These are phyloP conservation scores for Eulemur rubriventer DNA, from an alignment of 2,797 vertebrate genomes.

Conservation along the genomic window DNA sequence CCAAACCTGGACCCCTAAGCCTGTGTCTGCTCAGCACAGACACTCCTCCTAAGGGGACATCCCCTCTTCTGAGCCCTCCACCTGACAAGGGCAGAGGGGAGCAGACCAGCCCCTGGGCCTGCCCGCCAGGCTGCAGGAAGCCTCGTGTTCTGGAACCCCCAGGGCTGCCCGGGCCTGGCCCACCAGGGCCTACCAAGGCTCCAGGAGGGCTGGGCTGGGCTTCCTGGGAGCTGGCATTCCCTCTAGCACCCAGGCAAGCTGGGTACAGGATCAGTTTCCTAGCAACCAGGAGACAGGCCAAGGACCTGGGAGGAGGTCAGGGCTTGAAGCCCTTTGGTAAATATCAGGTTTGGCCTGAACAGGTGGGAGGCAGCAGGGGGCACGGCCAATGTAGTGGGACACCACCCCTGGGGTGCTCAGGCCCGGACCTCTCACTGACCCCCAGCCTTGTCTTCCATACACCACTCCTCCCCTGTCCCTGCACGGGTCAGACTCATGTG, in stretches of 20 bases:
- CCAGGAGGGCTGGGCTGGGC: not conserved
- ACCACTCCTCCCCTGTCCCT: not conserved
- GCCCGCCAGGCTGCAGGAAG: not conserved
- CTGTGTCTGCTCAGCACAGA: not conserved
- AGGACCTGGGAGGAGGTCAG: conserved; percentile 42
- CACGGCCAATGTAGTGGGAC: not conserved
- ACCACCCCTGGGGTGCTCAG: not conserved
- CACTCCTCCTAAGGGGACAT: not conserved
- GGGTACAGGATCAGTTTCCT: conserved; percentile 6
- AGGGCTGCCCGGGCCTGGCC: not conserved
- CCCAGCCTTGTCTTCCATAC: not conserved
- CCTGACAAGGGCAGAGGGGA: not conserved
- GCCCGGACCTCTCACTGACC: not conserved
- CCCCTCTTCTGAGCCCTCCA: not conserved
- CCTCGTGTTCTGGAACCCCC: not conserved
- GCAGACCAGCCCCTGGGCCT: too few species aligned
- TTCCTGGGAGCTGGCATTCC: not conserved
- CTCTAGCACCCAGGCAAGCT: not conserved
- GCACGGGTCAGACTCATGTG: not conserved
- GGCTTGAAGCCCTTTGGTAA: conserved; percentile 28
- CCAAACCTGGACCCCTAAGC: not conserved
- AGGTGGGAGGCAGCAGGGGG: not conserved
- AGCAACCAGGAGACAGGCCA: not conserved
- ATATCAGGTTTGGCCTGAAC: not conserved
- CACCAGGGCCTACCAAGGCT: not conserved